These are phyloP conservation scores for Musca vetustissima DNA, from an alignment of 1,140 invertebrate species.

Conservation along the genomic window DNA sequence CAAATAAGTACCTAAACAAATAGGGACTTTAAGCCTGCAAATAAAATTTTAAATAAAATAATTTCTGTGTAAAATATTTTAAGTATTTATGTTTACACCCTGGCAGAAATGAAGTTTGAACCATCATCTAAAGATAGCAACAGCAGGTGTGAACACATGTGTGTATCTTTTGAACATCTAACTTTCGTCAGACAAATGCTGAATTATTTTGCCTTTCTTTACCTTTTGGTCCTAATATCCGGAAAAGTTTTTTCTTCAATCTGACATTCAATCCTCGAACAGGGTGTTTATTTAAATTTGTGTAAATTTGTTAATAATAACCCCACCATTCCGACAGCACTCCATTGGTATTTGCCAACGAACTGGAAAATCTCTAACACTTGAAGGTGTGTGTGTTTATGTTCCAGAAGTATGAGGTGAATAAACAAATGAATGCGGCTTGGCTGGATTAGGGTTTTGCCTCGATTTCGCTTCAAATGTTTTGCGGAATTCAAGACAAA, in stretches of 20 bases:
- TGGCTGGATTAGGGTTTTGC: neutral
- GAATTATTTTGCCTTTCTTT: too few relatives aligned
- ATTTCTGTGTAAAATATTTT: too few relatives aligned
- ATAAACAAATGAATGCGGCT: neutral
- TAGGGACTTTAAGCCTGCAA: too few relatives aligned
- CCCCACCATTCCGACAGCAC: neutral
- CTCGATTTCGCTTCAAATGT: neutral
- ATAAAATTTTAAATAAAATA: too few relatives aligned
- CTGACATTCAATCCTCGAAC: neutral
- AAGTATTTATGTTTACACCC: too few relatives aligned
- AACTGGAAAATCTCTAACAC: neutral
- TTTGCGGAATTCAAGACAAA: slow-evolving; percentile 13
- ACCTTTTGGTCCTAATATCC: too few relatives aligned
- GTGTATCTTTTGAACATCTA: too few relatives aligned
- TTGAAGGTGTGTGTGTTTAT: neutral
- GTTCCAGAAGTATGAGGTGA: too few relatives aligned
- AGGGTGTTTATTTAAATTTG: slow-evolving; percentile 6
- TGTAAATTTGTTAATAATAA: slow-evolving; percentile 20
- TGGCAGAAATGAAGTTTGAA: too few relatives aligned
- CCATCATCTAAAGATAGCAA: too few relatives aligned
- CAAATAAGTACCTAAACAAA: too few relatives aligned
- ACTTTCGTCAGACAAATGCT: too few relatives aligned
- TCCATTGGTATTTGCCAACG: neutral
- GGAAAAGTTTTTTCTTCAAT: neutral
- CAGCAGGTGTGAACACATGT: neutral